phyloP scores from a whole-genome alignment of 2,797 vertebrate genomes.

The Semaprochilodus insignis region DNA sequence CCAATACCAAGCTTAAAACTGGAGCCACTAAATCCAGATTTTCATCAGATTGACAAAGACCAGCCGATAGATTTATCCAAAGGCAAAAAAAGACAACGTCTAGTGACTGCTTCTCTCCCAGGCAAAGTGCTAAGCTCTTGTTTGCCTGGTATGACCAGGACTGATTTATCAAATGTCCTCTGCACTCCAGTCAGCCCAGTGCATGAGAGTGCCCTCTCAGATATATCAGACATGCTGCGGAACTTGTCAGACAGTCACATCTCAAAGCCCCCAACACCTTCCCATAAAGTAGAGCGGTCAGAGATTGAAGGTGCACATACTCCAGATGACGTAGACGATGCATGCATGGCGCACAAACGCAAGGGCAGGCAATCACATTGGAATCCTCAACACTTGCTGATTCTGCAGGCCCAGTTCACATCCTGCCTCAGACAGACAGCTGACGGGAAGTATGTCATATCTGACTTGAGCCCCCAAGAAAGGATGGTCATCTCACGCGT shows the following conservation, averaged over 20 bases:
- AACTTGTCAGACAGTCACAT: conserved; percentile 95
- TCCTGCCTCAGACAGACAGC: conserved; percentile 93
- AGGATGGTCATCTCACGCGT: conserved; percentile 97
- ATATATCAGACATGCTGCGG: conserved; percentile 99
- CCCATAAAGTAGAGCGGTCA: conserved; percentile 87
- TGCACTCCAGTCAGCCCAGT: conserved; percentile 82
- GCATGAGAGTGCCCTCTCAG: conserved; percentile 96
- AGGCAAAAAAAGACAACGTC: conserved; percentile 90
- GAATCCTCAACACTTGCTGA: conserved; percentile 98
- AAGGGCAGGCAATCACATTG: conserved; percentile 99
- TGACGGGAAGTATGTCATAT: conserved; percentile 95
- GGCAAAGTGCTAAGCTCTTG: conserved; percentile 49
- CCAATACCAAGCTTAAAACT: conserved; percentile 88
- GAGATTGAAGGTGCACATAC: conserved; percentile 86
- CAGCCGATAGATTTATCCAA: conserved; percentile 99
- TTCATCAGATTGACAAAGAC: conserved; percentile 91
- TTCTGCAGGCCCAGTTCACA: conserved; percentile 97
- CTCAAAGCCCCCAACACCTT: conserved; percentile 89
- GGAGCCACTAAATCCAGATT: conserved; percentile 81
- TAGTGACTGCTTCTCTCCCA: conserved; percentile 84
- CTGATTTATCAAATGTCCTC: conserved; percentile 39
- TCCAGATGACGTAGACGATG: conserved; percentile 84
- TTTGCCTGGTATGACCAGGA: conserved; percentile 31
- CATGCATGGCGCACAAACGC: conserved; percentile 91
- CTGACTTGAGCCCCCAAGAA: conserved; percentile 97